Base-by-base conservation (phyloP, 2,888 invertebrate species). In the Orthosia gracilis region DNA sequence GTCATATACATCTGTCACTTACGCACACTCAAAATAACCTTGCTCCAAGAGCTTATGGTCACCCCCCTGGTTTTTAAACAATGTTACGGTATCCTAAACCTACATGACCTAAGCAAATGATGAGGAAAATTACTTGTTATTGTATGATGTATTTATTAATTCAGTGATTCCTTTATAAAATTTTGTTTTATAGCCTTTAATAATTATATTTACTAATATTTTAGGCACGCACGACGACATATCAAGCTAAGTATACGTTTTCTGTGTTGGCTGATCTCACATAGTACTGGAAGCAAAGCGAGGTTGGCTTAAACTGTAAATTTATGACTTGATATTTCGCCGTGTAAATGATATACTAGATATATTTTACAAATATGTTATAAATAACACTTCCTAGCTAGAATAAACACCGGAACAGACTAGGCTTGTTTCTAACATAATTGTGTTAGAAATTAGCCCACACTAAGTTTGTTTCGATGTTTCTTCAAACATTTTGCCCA, bases 51-150 rank as follows among this genome's bases (percentile, higher is more conserved):
- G n/a, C n/a, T n/a, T n/a, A n/a, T n/a, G n/a, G n/a, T n/a, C n/a
- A n/a, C n/a, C n/a, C n/a, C n/a, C n/a, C n/a, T 62, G 57, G 15
- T 15, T 63, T 73, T 47, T 52, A 2, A 45, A 73, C 13, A 64
- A 65, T 58, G 71, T 54, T 58, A 57, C 31, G 31, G 12, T 66
- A 59, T 23, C n/a, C 15, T 72, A 70, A 64, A 68, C 55, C 23
- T 61, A 71, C 17, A 58, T 54, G 40, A 57, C 80, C 58, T 58
- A 55, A 65, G 45, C 45, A 58, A 23, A 52, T 31, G 47, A 69
- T 62, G 52, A 70, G 64, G 78, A 78, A 82, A 82, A 78, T 52
- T 18, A 67, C 52, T 66, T 54, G 47, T 76, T 82, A 62, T 76
- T 76, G 57, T 18, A 61, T 55, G 23, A 59, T 45, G 9, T 59